Evolutionary conservation across 2,113 vertebrate species (phyloP).

Genomic region (Cacatua alba): DNA sequence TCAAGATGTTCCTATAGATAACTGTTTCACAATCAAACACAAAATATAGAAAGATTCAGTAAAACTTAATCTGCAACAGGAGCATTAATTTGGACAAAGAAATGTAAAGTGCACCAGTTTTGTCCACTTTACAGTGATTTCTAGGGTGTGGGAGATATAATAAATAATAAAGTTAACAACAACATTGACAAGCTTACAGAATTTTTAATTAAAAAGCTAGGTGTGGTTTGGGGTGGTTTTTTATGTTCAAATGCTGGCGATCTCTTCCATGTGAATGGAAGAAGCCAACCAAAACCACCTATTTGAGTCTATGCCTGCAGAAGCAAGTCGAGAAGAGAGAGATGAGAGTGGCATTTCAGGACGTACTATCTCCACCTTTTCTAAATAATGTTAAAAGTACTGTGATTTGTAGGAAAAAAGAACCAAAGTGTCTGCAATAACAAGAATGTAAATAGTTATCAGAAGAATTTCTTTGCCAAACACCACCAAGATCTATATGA

Average conservation of each 20-base stretch:
- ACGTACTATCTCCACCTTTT: not conserved
- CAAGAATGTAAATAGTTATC: not conserved
- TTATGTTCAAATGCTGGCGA: not conserved
- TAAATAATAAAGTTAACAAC: not conserved
- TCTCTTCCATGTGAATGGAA: not conserved
- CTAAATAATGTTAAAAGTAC: not conserved
- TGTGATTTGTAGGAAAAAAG: not conserved
- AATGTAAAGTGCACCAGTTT: not conserved
- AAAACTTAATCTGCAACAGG: not conserved
- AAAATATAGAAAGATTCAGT: not conserved
- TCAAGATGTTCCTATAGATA: not conserved
- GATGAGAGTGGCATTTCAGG: not conserved
- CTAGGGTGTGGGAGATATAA: not conserved
- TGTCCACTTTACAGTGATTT: not conserved
- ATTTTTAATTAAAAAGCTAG: not conserved
- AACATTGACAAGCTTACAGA: not conserved
- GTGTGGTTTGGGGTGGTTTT: not conserved
- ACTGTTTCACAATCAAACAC: not conserved
- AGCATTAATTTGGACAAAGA: not conserved
- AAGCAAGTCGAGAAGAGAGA: not conserved
- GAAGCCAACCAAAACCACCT: not conserved
- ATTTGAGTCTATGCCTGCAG: not conserved
- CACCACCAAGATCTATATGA: rapidly evolving
- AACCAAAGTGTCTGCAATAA: not conserved
- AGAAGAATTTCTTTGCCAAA: not conserved